Evolutionary conservation across 2,888 invertebrate genomes (phyloP), one percentile per base, ranked within the genome.

Genomic region (Baccha elongata): DNA sequence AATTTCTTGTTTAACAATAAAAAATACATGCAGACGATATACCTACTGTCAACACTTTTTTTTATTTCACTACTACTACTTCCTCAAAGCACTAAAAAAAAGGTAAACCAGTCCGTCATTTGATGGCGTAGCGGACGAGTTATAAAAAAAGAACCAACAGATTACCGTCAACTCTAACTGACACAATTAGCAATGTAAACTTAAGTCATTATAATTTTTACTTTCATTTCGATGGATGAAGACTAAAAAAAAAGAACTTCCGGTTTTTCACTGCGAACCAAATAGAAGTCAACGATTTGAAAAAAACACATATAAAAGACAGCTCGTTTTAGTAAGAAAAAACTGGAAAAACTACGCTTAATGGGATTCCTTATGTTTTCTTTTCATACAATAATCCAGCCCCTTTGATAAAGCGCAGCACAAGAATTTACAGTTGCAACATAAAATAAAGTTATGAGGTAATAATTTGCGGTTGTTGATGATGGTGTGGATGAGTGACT

Each of bases 381-480:
- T 58, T 53, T 53, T 72, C 52, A 23, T 50, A 15, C 7, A n/a
- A 13, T 46, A 8, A n/a, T 21, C 32, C n/a, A 65, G 3, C 50
- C 13, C 35, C 7, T 21, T 21, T 37, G 10, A 8, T 23, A 58
- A 7, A 15, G 44, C 8, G 32, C 29, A 53, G 19, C 21, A 42
- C 55, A 37, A 52, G 55, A 62, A 73, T 83, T 58, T 78, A 60
- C 83, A 68, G 78, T 84, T 84, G 73, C 69, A 79, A 84, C 73
- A 84, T 73, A 62, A 60, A 60, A 60, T 64, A 58, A 69, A 68
- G 58, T 79, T 79, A 79, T 79, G 84, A 69, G 79, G 79, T 79
- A 84, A 84, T 84, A 69, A 84, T 79, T 79, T 84, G 84, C 75
- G 80, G 79, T 85, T 84, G 17, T 72, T 75, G 76, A 78, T 75